A percentile compares a stretch with the other conserved stretches of the same genome.
phyloP scores from a whole-genome alignment of 37 sponge, comb jelly and placozoan species.

The Hormiphora californensis region DNA sequence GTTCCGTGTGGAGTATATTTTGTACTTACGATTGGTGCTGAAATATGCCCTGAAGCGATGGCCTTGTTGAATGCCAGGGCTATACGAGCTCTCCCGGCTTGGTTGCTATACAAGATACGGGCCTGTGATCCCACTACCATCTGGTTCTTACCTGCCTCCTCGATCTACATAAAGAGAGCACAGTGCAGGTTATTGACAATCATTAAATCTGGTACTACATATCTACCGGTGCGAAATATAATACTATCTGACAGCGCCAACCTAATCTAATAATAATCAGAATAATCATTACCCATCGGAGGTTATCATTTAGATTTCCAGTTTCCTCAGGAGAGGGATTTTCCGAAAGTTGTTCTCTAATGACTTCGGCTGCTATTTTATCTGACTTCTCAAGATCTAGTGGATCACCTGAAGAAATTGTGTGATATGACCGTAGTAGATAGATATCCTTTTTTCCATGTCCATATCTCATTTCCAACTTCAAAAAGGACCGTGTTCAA shows the following conservation, averaged over 20 bases:
- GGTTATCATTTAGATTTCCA: constrained; percentile 25
- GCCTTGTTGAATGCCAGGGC: constrained; percentile 92
- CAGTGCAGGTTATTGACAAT: too few relatives aligned
- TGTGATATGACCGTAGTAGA: too few relatives aligned
- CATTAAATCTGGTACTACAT: constrained; percentile 72
- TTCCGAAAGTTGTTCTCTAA: constrained; percentile 16
- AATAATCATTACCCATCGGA: background rate
- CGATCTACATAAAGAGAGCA: constrained; percentile 86
- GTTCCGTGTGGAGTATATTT: constrained; percentile 60
- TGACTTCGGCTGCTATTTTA: constrained; percentile 61
- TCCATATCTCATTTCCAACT: too few relatives aligned
- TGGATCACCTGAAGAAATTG: too few relatives aligned
- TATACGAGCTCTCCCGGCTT: constrained; percentile 73
- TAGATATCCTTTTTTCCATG: too few relatives aligned
- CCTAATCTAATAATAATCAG: too few relatives aligned
- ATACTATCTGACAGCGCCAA: background rate
- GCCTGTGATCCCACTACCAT: constrained; percentile 97
- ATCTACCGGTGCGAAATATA: constrained; percentile 58
- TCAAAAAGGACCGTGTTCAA: too few relatives aligned
- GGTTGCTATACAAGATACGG: constrained; percentile 85
- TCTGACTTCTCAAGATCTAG: constrained; percentile 82
- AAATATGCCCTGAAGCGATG: constrained; percentile 57
- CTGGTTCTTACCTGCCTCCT: constrained; percentile 79
- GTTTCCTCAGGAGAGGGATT: constrained; percentile 24
- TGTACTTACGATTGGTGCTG: constrained; percentile 11